Conservation (phyloP, 53 echinoderm and acorn worm genomes). For the Hippasteria phrygiana region DNA sequence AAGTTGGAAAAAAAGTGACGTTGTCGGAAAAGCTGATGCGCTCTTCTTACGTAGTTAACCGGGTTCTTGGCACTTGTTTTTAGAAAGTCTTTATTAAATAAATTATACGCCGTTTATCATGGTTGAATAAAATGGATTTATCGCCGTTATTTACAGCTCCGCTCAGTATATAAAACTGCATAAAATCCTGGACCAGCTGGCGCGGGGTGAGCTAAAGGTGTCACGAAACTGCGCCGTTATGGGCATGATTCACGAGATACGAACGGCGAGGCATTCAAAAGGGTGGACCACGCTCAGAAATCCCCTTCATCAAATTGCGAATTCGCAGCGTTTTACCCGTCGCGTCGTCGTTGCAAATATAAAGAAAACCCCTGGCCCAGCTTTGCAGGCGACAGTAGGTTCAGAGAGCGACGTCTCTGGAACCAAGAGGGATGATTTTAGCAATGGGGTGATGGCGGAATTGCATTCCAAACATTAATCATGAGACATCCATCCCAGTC, state of each 20-base stretch:
- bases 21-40: too few relatives aligned
- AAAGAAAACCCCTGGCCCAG: background rate
- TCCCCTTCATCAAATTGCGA: background rate
- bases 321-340: conserved; percentile 5
- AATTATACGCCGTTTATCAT: background rate
- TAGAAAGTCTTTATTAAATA: background rate
- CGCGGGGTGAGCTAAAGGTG: background rate
- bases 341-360: background rate
- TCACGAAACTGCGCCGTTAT: background rate
- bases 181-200: background rate
- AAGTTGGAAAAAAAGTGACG: too few relatives aligned
- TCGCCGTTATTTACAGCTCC: background rate
- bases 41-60: too few relatives aligned
- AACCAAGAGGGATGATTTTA: background rate
- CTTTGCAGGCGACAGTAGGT: background rate
- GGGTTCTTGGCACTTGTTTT: background rate
- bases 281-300: background rate
- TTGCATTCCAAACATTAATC: conserved; percentile 45
- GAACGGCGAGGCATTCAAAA: background rate
- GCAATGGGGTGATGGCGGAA: background rate
- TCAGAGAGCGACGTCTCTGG: conserved; percentile 6
- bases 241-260: background rate
- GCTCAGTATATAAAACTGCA: background rate
- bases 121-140: background rate
- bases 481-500: background rate